Evolutionary conservation across 2,888 invertebrate species (phyloP), one percentile per base, ranked within the genome.

Genomic region (Chloroclysta siterata): DNA sequence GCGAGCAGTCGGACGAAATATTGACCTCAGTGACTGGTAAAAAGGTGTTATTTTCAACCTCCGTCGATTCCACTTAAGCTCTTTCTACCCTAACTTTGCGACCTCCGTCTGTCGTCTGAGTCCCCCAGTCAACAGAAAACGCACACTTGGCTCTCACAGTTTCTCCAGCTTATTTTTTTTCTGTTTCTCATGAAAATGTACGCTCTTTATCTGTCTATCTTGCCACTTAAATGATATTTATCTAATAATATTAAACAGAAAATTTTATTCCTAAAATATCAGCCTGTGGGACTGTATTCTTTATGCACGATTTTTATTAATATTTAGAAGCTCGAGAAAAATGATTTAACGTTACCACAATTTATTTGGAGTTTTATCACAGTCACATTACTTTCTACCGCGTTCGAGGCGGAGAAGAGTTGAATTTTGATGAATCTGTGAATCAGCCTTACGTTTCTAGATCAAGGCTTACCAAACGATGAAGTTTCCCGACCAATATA

Each of bases 401-500:
- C 57, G 17, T 63, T 67, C 46, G 50, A 51, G 48, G 50, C 14
- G 56, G 29, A 41, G 50, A 53, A 61, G 54, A 61, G 68, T 64
- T 53, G 64, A 63, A 65, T 61, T 67, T 66, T 61, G 66, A 66
- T 67, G 62, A 64, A 63, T 68, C 46, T 44, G 10, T 53, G 58
- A 60, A 58, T 60, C 39, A 53, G 54, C 62, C 64, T 63, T 66
- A 66, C 58, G 68, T 52, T 69, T 62, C 68, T 76, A 78, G 81
- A 81, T 84, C 77, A 77, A 81, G 78, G 80, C 79, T 77, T 73
- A 55, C 59, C 72, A 69, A 81, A 84, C 82, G 87, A 75, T 82
- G 73, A 90, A 92, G 87, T 90, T 92, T 87, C 83, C 73, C 73
- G 82, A 88, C 86, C 90, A 91, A 91, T 91, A 92, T 90, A 89